phyloP scores from a whole-genome alignment of 1,140 invertebrate species.

The Drosophila kepulauana region DNA sequence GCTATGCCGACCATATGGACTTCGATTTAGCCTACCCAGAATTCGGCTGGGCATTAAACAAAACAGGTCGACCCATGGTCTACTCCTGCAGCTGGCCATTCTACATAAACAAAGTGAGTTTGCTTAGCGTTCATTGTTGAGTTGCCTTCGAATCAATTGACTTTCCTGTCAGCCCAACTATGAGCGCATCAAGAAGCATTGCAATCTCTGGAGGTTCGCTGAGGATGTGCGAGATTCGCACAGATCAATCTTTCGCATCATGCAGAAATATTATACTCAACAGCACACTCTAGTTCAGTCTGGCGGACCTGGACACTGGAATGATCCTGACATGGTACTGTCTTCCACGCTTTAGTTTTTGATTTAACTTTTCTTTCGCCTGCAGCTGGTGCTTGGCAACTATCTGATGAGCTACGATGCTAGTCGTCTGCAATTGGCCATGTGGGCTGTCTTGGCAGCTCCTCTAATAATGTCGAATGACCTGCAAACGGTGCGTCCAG shows the following conservation, averaged over 20 bases:
- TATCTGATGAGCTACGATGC: conserved; percentile 97
- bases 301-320: conserved; percentile 98
- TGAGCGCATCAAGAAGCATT: conserved; percentile 92
- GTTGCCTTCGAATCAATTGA: background rate
- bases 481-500: conserved; percentile 93
- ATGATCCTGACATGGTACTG: conserved; percentile 98
- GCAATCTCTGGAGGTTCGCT: conserved; percentile 98
- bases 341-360: too few species aligned
- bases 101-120: conserved; percentile 93
- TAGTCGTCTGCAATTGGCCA: conserved; percentile 97
- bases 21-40: conserved; percentile 56
- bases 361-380: background rate
- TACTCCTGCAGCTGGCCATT: conserved; percentile 99
- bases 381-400: conserved; percentile 96
- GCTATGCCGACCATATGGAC: conserved; percentile 88
- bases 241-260: conserved; percentile 94
- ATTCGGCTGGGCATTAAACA: conserved; percentile 58
- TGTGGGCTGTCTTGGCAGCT: conserved; percentile 98
- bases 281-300: conserved; percentile 93
- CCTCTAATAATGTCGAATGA: conserved; percentile 99
- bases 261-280: conserved; percentile 96
- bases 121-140: background rate
- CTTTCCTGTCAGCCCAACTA: conserved; percentile 94
- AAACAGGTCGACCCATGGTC: conserved; percentile 89
- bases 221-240: conserved; percentile 97